Conservation (phyloP, 2,888 invertebrate species). For the Gortyna flavago region DNA sequence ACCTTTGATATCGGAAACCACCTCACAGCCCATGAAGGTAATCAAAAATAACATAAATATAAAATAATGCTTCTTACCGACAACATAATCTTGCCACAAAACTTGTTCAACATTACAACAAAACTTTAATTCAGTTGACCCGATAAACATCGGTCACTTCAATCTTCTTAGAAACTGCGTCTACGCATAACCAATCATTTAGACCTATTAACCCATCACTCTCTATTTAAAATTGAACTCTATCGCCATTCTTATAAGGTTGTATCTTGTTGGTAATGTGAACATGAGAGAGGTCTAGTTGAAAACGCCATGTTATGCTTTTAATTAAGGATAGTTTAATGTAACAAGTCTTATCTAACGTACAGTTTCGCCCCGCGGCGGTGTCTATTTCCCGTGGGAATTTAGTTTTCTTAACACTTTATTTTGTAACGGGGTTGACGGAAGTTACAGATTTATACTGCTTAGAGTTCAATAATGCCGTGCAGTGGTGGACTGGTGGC, state of each 20-base stretch:
- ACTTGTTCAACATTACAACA: conserved; percentile 40
- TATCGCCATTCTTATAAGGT: rapidly evolving
- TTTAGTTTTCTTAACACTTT: conserved; percentile 30
- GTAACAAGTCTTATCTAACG: conserved; percentile 61
- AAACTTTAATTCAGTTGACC: conserved; percentile 63
- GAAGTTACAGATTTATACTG: neutral
- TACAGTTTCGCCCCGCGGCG: conserved; percentile 51
- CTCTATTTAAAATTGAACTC: neutral
- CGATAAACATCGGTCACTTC: conserved; percentile 62
- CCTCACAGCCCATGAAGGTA: neutral
- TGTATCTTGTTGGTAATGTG: neutral
- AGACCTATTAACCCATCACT: conserved; percentile 16
- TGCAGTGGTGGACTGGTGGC: too few relatives aligned
- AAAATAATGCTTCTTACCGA: neutral
- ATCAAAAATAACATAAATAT: neutral
- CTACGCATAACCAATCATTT: conserved; percentile 49
- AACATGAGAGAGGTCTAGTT: conserved; percentile 48
- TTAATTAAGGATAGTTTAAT: conserved; percentile 63
- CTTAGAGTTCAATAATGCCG: neutral
- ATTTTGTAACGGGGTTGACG: conserved; percentile 19
- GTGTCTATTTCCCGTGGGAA: conserved; percentile 60
- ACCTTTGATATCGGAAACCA: neutral
- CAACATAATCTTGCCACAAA: conserved; percentile 27
- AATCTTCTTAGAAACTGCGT: conserved; percentile 55
- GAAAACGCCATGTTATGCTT: conserved; percentile 14